A percentile compares a stretch with the other conserved stretches of the same genome.
phyloP scores from a whole-genome alignment of 2,113 vertebrate species.

The Salvator merianae region DNA sequence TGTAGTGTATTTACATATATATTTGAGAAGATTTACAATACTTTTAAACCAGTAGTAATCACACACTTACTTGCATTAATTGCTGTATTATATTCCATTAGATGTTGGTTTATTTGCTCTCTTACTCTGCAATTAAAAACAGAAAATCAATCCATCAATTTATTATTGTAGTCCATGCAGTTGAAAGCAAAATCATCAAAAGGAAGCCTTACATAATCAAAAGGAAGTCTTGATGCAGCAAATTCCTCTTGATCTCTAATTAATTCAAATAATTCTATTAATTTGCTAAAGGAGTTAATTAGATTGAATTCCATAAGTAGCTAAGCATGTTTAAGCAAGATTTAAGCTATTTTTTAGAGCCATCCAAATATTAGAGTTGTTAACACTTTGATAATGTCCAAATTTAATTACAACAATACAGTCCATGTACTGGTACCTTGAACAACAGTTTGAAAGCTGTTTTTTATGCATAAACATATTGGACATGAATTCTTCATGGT shows the following conservation, averaged over 20 bases:
- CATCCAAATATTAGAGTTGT: too few relatives aligned
- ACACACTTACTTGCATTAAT: conserved; percentile 40
- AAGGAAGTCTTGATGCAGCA: not conserved
- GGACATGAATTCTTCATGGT: too few relatives aligned
- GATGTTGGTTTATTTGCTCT: conserved; percentile 62
- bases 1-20: not conserved
- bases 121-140: conserved; percentile 50
- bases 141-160: not conserved
- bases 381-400: too few relatives aligned
- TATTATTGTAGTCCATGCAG: too few relatives aligned
- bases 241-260: not conserved
- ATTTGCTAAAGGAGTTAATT: too few relatives aligned
- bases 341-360: too few relatives aligned
- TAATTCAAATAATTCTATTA: not conserved
- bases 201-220: not conserved
- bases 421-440: too few relatives aligned
- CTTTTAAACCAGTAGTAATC: not conserved
- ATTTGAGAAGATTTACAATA: rapidly evolving
- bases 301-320: too few relatives aligned
- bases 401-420: too few relatives aligned
- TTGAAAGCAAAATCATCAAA: not conserved
- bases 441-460: too few relatives aligned
- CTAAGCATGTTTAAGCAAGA: too few relatives aligned
- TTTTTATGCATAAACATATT: too few relatives aligned
- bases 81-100: conserved; percentile 47